These are phyloP conservation scores for Trachelipus rathkii DNA, from an alignment of 1,140 invertebrate species.

Conservation along the genomic window DNA sequence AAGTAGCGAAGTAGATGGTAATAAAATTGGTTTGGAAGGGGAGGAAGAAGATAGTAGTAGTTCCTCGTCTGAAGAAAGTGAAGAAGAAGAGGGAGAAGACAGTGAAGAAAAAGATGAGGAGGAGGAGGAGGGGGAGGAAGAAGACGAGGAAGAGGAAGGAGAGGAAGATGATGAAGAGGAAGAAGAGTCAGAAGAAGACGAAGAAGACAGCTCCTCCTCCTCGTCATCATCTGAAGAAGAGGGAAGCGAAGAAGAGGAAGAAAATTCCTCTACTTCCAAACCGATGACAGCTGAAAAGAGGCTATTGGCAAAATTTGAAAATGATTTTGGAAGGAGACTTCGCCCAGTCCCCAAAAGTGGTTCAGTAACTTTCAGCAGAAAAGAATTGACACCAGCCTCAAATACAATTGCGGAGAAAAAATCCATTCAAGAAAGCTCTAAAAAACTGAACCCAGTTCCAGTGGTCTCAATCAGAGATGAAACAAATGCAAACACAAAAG, in stretches of 20 bases:
- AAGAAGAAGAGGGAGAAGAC: neutral
- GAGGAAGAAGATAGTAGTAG: neutral
- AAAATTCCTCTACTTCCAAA: neutral
- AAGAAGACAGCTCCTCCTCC: neutral
- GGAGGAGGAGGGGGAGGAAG: neutral
- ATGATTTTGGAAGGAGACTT: neutral
- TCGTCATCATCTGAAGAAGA: neutral
- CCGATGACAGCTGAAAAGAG: neutral
- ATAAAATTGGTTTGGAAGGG: neutral
- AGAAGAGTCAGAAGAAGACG: neutral
- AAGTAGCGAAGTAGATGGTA: neutral
- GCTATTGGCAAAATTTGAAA: neutral
- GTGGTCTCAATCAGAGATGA: too few species aligned
- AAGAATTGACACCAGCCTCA: too few species aligned
- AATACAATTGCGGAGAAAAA: too few species aligned
- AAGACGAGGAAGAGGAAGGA: neutral
- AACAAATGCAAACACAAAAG: too few species aligned
- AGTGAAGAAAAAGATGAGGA: neutral
- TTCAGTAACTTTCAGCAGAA: too few species aligned
- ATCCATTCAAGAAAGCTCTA: too few species aligned
- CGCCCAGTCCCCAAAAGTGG: too few species aligned
- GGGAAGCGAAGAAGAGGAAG: neutral
- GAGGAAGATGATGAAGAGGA: conserved; percentile 12
- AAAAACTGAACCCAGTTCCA: too few species aligned
- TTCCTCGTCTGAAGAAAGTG: neutral